Conservation (phyloP, 2,113 vertebrate species). For the Salvator merianae region DNA sequence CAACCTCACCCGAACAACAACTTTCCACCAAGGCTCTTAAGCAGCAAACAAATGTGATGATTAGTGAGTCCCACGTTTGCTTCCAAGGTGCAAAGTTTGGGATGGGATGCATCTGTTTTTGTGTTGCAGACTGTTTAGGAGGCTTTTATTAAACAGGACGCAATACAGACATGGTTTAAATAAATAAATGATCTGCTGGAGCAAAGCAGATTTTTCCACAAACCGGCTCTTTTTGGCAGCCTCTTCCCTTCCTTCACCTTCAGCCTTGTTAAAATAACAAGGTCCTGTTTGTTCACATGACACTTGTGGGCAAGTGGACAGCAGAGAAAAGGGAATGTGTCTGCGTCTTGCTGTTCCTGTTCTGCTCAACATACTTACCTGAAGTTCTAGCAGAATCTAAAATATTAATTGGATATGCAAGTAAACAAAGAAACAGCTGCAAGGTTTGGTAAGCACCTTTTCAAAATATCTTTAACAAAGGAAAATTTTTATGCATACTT, state of each 20-base stretch:
- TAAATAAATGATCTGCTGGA: no score
- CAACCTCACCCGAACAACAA: background rate
- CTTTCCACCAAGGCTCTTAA: background rate
- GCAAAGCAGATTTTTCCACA: background rate
- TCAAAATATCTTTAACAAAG: background rate
- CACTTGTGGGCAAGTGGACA: background rate
- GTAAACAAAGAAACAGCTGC: background rate
- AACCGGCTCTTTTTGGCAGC: no score
- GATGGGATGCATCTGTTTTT: background rate
- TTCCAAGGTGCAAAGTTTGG: background rate
- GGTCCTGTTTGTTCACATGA: background rate
- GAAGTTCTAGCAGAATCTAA: background rate
- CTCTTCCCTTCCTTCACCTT: background rate
- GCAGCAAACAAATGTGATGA: background rate
- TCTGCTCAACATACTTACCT: background rate
- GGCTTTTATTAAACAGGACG: no score
- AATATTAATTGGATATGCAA: background rate
- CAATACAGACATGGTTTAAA: no score
- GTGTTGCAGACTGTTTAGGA: no score
- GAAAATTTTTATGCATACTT: background rate
- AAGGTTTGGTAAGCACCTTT: background rate
- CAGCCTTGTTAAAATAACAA: background rate
- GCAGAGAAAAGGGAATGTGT: background rate
- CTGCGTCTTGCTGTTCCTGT: no score
- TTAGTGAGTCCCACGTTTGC: background rate